Evolutionary conservation across 2,113 vertebrate species (phyloP), one percentile per base, ranked within the genome.

Genomic region (Phrynosoma platyrhinos): DNA sequence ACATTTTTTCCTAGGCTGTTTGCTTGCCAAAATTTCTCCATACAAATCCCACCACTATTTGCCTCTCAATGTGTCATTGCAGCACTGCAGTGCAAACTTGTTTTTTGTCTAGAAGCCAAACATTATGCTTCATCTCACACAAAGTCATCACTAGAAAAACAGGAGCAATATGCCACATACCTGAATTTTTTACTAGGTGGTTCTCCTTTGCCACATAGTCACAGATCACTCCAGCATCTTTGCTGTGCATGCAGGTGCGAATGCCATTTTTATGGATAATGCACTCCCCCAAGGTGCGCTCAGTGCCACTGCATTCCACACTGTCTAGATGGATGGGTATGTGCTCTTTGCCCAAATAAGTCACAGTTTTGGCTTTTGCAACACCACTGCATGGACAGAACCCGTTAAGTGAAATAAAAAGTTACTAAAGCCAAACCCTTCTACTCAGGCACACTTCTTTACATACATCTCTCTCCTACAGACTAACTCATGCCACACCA

Each of bases 291-390:
- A 98, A 72, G 5, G 84, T 47, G 20, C 25, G 95, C 95, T 99
- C 98, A 1, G 94, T 96, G 75, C 98, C 98, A 0, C 96, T 97
- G 95, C 98, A 99, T 91, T 97, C 97, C 86, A 98, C n/a, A 8
- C 96, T 96, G 93, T 97, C 95, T 92, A 98, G 94, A 92, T 98
- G 98, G 90, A 98, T 95, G 52, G 97, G 97, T 7, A 98, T 97
- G 2, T 96, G 97, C 1, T 97, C 97, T 94, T 97, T 97, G 0
- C 98, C 97, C 84, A 98, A 98, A 86, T 98, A 98, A 64, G 96
- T 94, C 83, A 96, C 96, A n/a, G 96, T 95, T 9, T 95, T 95
- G 0, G 97, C 97, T 91, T 97, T 98, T 83, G 98, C 97, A 80
- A 91, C 91, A 8, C 97, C 98, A 10, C 98, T 99, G 96, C 79